Conservation (phyloP, 2,888 invertebrate genomes). For the Mythimna impura region DNA sequence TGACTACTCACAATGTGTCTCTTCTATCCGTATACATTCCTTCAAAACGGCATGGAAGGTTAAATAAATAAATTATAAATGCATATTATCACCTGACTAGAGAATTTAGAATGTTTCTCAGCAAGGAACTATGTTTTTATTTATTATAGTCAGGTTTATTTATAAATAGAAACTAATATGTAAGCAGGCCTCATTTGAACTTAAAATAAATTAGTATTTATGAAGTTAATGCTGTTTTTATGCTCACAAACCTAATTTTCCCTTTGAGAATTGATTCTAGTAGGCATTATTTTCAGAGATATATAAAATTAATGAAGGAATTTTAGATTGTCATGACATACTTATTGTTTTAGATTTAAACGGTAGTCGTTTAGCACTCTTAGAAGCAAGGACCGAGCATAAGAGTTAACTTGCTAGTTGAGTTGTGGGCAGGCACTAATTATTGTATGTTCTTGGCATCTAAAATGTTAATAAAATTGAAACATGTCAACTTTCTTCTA, state of each 20-base stretch:
- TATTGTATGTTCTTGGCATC: too few species aligned
- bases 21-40: constrained; percentile 7
- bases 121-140: constrained; percentile 62
- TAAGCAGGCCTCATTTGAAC: constrained; percentile 56
- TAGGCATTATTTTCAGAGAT: neutral
- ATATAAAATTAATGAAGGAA: neutral
- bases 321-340: constrained; percentile 20
- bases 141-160: constrained; percentile 63
- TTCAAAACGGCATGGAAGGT: constrained; percentile 38
- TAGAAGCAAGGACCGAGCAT: too few species aligned
- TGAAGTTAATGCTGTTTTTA: constrained; percentile 37
- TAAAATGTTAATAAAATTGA: neutral
- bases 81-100: constrained; percentile 86
- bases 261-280: neutral
- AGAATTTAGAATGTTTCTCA: constrained; percentile 80
- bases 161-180: constrained; percentile 58
- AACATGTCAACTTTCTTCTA: neutral
- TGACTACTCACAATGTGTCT: neutral
- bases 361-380: neutral
- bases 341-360: constrained; percentile 23
- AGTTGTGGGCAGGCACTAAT: too few species aligned
- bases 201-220: constrained; percentile 56
- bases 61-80: constrained; percentile 87
- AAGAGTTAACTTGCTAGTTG: too few species aligned
- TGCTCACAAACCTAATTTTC: constrained; percentile 23